Percentiles rank a stretch among this genome's conserved stretches.
These are phyloP conservation scores for Lathamus discolor DNA, from an alignment of 2,113 vertebrate genomes.

Conservation along the genomic window DNA sequence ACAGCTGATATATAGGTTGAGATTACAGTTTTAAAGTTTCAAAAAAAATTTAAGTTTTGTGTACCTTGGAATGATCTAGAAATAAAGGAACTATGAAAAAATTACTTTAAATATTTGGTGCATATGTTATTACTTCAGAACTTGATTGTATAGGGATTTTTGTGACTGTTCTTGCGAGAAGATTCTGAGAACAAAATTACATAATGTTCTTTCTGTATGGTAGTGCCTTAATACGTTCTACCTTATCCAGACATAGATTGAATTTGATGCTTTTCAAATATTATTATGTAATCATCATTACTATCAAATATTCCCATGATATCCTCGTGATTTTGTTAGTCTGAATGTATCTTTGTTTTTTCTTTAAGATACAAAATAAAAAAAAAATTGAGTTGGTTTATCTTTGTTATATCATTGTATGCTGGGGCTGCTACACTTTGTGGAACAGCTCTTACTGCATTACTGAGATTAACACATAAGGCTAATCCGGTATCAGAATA, in stretches of 20 bases:
- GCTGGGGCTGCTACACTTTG: not conserved
- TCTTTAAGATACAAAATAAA: not conserved
- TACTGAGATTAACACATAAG: not conserved
- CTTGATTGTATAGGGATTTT: not conserved
- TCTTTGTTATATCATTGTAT: not conserved
- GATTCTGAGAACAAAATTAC: not conserved
- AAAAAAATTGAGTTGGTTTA: fast-evolving
- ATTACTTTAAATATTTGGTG: not conserved
- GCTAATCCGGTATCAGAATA: not conserved
- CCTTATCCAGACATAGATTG: not conserved
- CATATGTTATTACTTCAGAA: not conserved
- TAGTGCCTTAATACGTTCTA: not conserved
- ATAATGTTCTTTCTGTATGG: not conserved
- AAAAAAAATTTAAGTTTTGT: not conserved
- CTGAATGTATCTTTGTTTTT: not conserved
- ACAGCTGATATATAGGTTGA: not conserved
- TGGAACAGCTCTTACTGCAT: not conserved
- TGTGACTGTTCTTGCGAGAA: not conserved
- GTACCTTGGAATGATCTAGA: not conserved
- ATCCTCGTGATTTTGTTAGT: not conserved
- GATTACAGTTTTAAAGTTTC: not conserved
- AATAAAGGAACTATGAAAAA: not conserved
- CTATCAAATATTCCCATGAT: not conserved
- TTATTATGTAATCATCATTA: not conserved
- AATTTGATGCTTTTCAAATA: not conserved